Evolutionary conservation across 2,113 vertebrate species (phyloP), one percentile per base, ranked within the genome.

Genomic region (Leucoraja erinaceus): DNA sequence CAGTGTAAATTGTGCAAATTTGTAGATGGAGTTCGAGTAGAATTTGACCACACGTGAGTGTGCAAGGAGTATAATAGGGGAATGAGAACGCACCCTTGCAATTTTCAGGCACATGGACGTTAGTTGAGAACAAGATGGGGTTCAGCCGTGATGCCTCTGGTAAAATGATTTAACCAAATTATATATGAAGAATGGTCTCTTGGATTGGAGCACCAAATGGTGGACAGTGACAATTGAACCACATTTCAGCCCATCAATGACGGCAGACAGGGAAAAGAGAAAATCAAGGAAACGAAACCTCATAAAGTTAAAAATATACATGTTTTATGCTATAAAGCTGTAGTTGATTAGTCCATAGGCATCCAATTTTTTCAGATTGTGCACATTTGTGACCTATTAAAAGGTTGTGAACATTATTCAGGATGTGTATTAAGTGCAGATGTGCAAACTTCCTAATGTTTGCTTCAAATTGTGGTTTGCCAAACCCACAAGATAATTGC

Each of bases 361-460:
- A 72, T 91, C 22, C 88, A 68, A 68, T 5, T 72, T 68, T 72
- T 91, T 91, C 88, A 91, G 38, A 91, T 72, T 91, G 11, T 91
- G 90, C 31, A 91, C 90, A 91, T 91, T 91, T 91, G 90, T 47
- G 33, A 68, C 83, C 83, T 31, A 54, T 54, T 91, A 91, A 91
- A 91, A 88, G 83, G 83, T 88, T 88, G 83, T 88, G 83, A 88
- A 88, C 59, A 88, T 88, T 88, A 88, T 88, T 63, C 56, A 88
- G 83, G 83, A 88, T 63, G 83, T 88, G 59, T 63, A 66, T 66
- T 28, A 88, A 88, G 59, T n/a, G 61, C 83, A 88, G 83, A 88
- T 88, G 59, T 88, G 59, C 59, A 66, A 88, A 88, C 83, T 88
- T 88, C 83, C 83, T 88, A 88, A 88, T 88, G 83, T 88, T 63